Base-by-base conservation (phyloP, 1,140 invertebrate genomes). In the Calycopis cecrops region DNA sequence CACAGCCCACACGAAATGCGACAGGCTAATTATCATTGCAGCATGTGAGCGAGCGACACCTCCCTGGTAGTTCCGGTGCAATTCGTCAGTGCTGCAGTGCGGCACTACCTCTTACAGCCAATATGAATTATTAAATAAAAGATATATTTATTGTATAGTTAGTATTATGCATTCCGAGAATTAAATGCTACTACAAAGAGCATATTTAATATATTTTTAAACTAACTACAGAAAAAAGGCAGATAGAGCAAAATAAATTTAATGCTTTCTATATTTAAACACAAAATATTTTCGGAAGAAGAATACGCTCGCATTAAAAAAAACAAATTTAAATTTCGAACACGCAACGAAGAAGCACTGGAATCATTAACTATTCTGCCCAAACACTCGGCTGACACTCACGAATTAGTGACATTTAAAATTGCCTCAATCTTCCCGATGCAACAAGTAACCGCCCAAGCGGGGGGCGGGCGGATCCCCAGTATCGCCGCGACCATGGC, bases 401-500 rank as follows among this genome's bases (percentile, higher is more conserved):
- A 64, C 50, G 65, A 74, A 72, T 72, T 73, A 67, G 69, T 72
- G 68, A 71, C 76, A 71, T 79, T 79, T 73, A 28, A 28, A 71
- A 76, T 59, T 70, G 67, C 69, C 71, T 63, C 70, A 74, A 71
- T 71, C 71, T 67, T 61, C 63, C 67, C 59, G 66, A 75, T 77
- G 77, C 77, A 80, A 80, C 77, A 80, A 80, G 77, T 80, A 59
- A 28, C 21, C 21, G 21, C 21, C 21, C 21, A 58, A 42, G 52
- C 33, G 55, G 59, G 60, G 67, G 66, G 60, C 60, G 63, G 64
- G 48, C 60, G 65, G 51, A 18, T 11, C 8, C 63, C 65, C 80
- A 86, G 81, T 86, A 80, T 56, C 78, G 73, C 67, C 78, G 74
- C 78, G 75, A 84, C 68, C 65, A 87, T 87, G 85, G 79, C 83